These are phyloP conservation scores for Lampris incognitus DNA, from an alignment of 2,113 vertebrate species.

Conservation along the genomic window DNA sequence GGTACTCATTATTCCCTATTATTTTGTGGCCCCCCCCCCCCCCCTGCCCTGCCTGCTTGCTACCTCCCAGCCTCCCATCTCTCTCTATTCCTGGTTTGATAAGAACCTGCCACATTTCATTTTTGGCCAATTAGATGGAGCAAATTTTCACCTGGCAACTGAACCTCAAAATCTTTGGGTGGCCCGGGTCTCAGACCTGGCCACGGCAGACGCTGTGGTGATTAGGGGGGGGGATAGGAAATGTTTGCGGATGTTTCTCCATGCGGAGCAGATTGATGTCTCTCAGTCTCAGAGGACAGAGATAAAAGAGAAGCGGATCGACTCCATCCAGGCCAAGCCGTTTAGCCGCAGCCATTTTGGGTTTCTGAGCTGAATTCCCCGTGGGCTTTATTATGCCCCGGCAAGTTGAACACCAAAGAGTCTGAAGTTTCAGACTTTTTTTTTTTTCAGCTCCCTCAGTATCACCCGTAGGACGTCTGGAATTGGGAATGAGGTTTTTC, in stretches of 20 bases:
- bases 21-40: slow-evolving; percentile 23
- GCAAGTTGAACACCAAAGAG: slow-evolving; percentile 35
- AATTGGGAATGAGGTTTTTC: background rate
- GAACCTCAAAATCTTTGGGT: slow-evolving; percentile 16
- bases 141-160: slow-evolving; percentile 72
- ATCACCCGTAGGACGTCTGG: slow-evolving; percentile 33
- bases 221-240: slow-evolving; percentile 48
- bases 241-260: slow-evolving; percentile 45
- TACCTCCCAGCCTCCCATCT: slow-evolving; percentile 53
- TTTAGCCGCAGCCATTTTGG: slow-evolving; percentile 38
- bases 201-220: slow-evolving; percentile 34
- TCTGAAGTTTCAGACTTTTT: slow-evolving; percentile 39
- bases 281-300: slow-evolving; percentile 57
- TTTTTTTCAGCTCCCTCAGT: background rate
- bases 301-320: slow-evolving; percentile 46
- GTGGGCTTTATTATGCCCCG: slow-evolving; percentile 54
- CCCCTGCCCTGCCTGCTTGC: slow-evolving; percentile 5
- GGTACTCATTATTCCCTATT: slow-evolving; percentile 68
- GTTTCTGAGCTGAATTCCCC: slow-evolving; percentile 50
- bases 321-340: slow-evolving; percentile 38
- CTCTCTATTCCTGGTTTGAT: slow-evolving; percentile 63
- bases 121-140: slow-evolving; percentile 73
- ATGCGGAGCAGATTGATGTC: slow-evolving; percentile 28
- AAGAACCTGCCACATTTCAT: slow-evolving; percentile 75
- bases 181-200: slow-evolving; percentile 33